Conservation (phyloP, 2,113 vertebrate genomes). For the Smithornis capensis region DNA sequence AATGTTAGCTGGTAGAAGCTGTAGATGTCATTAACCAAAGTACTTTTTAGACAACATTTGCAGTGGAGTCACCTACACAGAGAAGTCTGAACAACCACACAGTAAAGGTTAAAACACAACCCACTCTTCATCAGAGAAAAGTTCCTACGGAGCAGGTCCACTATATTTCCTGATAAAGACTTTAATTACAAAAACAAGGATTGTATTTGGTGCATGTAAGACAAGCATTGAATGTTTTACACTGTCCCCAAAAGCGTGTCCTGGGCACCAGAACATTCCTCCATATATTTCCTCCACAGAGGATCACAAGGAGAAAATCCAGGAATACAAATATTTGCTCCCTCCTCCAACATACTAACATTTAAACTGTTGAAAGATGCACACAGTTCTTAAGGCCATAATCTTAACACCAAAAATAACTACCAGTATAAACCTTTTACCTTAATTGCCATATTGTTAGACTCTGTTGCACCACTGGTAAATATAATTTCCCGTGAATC, state of each 20-base stretch:
- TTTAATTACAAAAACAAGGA: not conserved
- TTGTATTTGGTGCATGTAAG: not conserved
- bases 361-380: not conserved
- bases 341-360: not conserved
- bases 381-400: not conserved
- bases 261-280: not conserved
- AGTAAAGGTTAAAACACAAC: not conserved
- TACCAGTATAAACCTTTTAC: constrained; percentile 64
- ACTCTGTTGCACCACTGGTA: constrained; percentile 96
- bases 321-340: not conserved
- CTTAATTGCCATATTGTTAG: constrained; percentile 97
- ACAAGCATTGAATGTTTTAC: not conserved
- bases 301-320: not conserved
- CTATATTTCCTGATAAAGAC: not conserved
- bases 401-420: not conserved
- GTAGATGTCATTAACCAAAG: not conserved
- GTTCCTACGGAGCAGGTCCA: not conserved
- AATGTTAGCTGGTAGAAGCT: not conserved
- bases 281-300: not conserved
- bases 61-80: not conserved
- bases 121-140: not conserved
- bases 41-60: not conserved
- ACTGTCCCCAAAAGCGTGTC: not conserved
- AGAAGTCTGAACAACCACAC: not conserved
- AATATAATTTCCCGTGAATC: constrained; percentile 95